Conservation (phyloP, 2,888 invertebrate species). For the Xestoiulus laeticollis region DNA sequence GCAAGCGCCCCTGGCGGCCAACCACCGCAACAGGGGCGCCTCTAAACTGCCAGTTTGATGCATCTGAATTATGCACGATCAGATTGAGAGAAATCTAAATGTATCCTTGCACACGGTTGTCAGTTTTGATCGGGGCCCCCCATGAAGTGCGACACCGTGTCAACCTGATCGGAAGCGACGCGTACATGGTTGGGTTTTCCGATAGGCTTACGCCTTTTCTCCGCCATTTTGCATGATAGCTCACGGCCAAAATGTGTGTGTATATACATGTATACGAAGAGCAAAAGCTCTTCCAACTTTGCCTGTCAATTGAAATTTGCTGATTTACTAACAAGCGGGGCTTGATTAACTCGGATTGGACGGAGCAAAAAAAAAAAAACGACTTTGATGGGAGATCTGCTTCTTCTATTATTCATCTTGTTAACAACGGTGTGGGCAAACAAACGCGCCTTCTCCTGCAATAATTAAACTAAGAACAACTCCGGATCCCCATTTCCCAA, state of each 20-base stretch:
- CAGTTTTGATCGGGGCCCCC: conserved; percentile 23
- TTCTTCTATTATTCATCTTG: conserved; percentile 31
- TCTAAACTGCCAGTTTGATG: conserved; percentile 36
- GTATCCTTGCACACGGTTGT: conserved; percentile 24
- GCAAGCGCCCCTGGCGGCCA: neutral
- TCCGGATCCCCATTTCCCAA: neutral
- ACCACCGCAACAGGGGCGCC: neutral
- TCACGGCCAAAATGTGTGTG: conserved; percentile 17
- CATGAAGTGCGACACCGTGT: conserved; percentile 24
- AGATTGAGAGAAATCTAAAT: conserved; percentile 39
- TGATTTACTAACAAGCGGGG: conserved; percentile 40
- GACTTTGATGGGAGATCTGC: conserved; percentile 27
- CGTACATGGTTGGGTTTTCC: neutral
- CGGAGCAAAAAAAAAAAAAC: neutral
- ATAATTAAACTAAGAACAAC: neutral
- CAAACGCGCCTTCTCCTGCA: neutral
- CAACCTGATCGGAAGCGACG: neutral
- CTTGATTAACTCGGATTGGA: conserved; percentile 43
- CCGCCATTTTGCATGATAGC: conserved; percentile 24
- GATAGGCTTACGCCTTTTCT: neutral
- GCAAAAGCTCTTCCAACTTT: conserved; percentile 27
- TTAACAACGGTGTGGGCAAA: conserved; percentile 27
- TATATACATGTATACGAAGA: neutral
- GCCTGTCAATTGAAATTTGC: conserved; percentile 22
- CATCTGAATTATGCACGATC: conserved; percentile 31